A percentile compares a stretch with the other conserved stretches of the same genome.
Evolutionary conservation across 2,888 invertebrate species (phyloP).

Genomic region (Laothoe populi): DNA sequence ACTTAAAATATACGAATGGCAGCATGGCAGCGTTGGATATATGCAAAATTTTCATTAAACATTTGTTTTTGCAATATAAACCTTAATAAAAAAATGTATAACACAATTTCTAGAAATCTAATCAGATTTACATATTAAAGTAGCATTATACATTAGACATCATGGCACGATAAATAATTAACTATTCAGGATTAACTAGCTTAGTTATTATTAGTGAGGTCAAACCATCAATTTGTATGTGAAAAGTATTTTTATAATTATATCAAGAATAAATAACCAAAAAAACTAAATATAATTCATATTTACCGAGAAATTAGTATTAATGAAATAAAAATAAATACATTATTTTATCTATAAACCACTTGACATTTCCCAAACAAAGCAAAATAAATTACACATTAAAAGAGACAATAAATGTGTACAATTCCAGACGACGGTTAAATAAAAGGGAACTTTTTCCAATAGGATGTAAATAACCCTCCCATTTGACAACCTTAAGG

Average conservation of each 20-base stretch:
- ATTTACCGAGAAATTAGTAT: too few species aligned
- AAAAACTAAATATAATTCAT: too few species aligned
- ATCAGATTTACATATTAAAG: neutral
- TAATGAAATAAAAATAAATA: too few species aligned
- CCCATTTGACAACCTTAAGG: slow-evolving; percentile 68
- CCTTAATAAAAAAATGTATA: neutral
- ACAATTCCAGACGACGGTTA: slow-evolving; percentile 48
- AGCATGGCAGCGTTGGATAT: neutral
- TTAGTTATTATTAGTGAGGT: too few species aligned
- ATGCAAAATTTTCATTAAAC: slow-evolving; percentile 13
- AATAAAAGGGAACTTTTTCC: slow-evolving; percentile 58
- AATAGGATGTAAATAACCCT: slow-evolving; percentile 70
- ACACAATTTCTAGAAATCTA: neutral
- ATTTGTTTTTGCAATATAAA: neutral
- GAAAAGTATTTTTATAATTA: too few species aligned
- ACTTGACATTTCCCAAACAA: slow-evolving; percentile 7
- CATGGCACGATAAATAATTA: too few species aligned
- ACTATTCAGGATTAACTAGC: too few species aligned
- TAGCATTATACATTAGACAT: too few species aligned
- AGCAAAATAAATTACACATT: slow-evolving; percentile 38
- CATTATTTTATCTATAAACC: neutral
- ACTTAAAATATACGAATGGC: slow-evolving; percentile 1
- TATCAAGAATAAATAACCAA: too few species aligned
- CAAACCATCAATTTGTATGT: too few species aligned
- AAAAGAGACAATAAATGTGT: slow-evolving; percentile 41